These are phyloP conservation scores for Periophthalmus magnuspinnatus DNA, from an alignment of 2,797 vertebrate genomes.

Conservation along the genomic window DNA sequence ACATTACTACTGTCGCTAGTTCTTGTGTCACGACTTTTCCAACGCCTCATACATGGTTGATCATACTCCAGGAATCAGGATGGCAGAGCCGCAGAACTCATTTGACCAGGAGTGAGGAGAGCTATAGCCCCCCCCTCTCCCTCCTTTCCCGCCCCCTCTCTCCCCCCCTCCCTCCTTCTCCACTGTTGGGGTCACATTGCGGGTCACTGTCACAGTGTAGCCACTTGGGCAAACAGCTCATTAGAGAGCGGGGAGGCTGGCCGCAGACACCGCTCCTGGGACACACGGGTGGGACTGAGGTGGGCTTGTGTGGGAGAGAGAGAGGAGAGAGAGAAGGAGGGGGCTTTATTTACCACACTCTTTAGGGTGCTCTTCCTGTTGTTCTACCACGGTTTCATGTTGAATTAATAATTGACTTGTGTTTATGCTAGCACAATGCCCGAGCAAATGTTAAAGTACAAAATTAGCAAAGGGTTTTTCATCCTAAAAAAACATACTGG, in stretches of 20 bases:
- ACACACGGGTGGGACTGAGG: constrained; percentile 35
- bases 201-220: constrained; percentile 78
- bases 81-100: constrained; percentile 23
- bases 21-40: neutral
- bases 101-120: constrained; percentile 33
- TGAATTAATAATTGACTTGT: constrained; percentile 83
- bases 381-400: constrained; percentile 66
- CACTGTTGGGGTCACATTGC: constrained; percentile 66
- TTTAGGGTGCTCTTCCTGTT: constrained; percentile 62
- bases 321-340: neutral
- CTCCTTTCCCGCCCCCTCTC: constrained; percentile 69
- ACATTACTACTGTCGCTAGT: neutral
- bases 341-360: constrained; percentile 73
- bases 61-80: neutral
- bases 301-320: neutral
- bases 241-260: constrained; percentile 76
- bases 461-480: neutral
- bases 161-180: constrained; percentile 73
- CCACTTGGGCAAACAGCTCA: constrained; percentile 82
- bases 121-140: constrained; percentile 36
- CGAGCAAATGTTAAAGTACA: constrained; percentile 13
- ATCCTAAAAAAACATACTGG: neutral
- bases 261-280: constrained; percentile 70
- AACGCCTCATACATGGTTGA: neutral
- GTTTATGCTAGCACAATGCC: constrained; percentile 43